phyloP scores from a whole-genome alignment of 1,140 invertebrate species.

The Dendroctonus valens region DNA sequence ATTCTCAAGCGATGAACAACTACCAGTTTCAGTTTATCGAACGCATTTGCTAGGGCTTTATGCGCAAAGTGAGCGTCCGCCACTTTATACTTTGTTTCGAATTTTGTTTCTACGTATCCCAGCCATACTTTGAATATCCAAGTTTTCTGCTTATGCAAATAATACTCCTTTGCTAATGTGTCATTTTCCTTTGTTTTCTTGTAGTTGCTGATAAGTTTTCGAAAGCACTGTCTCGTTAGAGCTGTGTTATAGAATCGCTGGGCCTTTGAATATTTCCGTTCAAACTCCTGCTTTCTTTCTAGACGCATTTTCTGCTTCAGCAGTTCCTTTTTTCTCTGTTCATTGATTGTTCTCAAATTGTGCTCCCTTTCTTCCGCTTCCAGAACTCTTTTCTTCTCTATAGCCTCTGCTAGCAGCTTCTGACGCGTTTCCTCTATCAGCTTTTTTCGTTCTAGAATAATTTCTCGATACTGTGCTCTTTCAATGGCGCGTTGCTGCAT shows the following conservation, averaged over 20 bases:
- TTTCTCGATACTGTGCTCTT: slow-evolving; percentile 59
- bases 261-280: slow-evolving; percentile 56
- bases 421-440: slow-evolving; percentile 61
- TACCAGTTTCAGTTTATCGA: slow-evolving; percentile 33
- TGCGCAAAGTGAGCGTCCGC: slow-evolving; percentile 39
- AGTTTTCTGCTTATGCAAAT: slow-evolving; percentile 52
- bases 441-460: slow-evolving; percentile 59
- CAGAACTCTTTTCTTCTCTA: slow-evolving; percentile 52
- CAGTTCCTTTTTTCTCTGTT: slow-evolving; percentile 59
- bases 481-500: slow-evolving; percentile 64
- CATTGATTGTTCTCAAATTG: slow-evolving; percentile 58
- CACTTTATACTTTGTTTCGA: slow-evolving; percentile 41
- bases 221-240: slow-evolving; percentile 54
- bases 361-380: slow-evolving; percentile 62
- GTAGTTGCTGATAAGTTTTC: slow-evolving; percentile 53
- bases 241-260: slow-evolving; percentile 58
- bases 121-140: slow-evolving; percentile 51
- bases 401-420: slow-evolving; percentile 53
- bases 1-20: slow-evolving; percentile 7
- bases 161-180: slow-evolving; percentile 38
- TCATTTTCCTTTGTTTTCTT: slow-evolving; percentile 53
- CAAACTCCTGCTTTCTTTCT: slow-evolving; percentile 54
- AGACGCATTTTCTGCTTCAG: slow-evolving; percentile 57
- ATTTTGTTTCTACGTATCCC: slow-evolving; percentile 48
- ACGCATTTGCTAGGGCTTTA: slow-evolving; percentile 40